Evolutionary conservation across 2,113 vertebrate genomes (phyloP), one percentile per base, ranked within the genome.

Genomic region (Trematocara unimaculatum): DNA sequence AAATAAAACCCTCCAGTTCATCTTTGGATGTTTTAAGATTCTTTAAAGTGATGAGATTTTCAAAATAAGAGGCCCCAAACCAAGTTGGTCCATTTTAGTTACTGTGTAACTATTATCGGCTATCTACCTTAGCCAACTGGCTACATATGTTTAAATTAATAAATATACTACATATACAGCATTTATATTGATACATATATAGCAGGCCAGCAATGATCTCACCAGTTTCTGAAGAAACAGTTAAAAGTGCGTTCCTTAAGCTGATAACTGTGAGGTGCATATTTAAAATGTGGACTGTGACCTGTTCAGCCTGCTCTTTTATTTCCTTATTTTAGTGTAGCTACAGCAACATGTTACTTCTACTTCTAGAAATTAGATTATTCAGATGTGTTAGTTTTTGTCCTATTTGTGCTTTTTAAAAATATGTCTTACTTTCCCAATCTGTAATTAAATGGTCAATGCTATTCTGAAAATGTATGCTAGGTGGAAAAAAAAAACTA

Each of bases 401-500:
- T 70, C 64, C 20, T 23, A 5, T 70, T 42, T 70, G 1, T 70
- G 10, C 33, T n/a, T 38, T 64, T 64, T 38, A 64, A 64, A 38
- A 64, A 64, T 7, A 64, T 64, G 33, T 70, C 64, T 70, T 70
- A 23, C n/a, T 40, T 70, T 60, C 13, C 12, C n/a, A 42, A 6
- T 70, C n/a, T 70, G 38, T 14, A 40, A 70, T 70, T 5, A 70
- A 70, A 42, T 42, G n/a, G 4, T 40, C 62, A 70, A 35, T 2
- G 62, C 12, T 13, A 70, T 0, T 42, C 12, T 33, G 8, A 60
- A 60, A 60, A 1, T 60, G 10, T 14, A 20, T 7, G 33, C 11
- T 38, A 40, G 11, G 62, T 20, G 35, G 14, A 1, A 2, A 0
- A 0, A 1, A n/a, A 6, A 3, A 13, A 0, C 4, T 20, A 62